Conservation (phyloP, 2,888 invertebrate genomes). For the Morpho deidamia region DNA sequence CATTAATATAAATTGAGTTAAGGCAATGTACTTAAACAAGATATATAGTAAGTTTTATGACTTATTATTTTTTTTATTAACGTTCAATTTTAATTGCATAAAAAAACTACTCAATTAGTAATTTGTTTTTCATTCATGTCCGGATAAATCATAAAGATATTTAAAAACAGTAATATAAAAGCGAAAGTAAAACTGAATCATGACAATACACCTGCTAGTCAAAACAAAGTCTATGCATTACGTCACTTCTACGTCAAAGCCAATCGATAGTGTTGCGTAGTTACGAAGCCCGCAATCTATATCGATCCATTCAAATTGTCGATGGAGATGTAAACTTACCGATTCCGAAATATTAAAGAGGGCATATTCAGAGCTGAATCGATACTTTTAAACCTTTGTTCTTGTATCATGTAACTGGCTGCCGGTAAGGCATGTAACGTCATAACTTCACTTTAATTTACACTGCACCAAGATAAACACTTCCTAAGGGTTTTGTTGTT, state of each 20-base stretch:
- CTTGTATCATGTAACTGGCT: conserved; percentile 66
- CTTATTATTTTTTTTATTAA: too few species aligned
- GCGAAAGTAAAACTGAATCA: conserved; percentile 21
- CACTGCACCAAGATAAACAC: conserved; percentile 51
- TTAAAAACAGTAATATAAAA: not conserved
- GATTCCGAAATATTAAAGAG: conserved; percentile 81
- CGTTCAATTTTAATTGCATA: too few species aligned
- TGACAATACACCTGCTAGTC: conserved; percentile 15
- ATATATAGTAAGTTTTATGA: too few species aligned
- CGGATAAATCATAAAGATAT: too few species aligned
- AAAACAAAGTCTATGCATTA: conserved; percentile 23
- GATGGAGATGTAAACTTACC: conserved; percentile 68
- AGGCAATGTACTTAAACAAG: too few species aligned
- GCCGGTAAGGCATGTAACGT: conserved; percentile 74
- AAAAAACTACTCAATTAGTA: too few species aligned
- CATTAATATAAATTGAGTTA: too few species aligned
- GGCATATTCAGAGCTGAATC: conserved; percentile 74
- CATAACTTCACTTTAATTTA: conserved; percentile 67
- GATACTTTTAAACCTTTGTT: conserved; percentile 68
- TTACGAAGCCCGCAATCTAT: conserved; percentile 31
- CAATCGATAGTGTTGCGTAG: conserved; percentile 44
- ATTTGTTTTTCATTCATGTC: too few species aligned
- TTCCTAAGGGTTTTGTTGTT: conserved; percentile 46
- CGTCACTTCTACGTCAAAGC: conserved; percentile 31
- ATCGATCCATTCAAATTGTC: conserved; percentile 27